Conservation (phyloP, 1,140 invertebrate genomes). For the Bombus polaris region DNA sequence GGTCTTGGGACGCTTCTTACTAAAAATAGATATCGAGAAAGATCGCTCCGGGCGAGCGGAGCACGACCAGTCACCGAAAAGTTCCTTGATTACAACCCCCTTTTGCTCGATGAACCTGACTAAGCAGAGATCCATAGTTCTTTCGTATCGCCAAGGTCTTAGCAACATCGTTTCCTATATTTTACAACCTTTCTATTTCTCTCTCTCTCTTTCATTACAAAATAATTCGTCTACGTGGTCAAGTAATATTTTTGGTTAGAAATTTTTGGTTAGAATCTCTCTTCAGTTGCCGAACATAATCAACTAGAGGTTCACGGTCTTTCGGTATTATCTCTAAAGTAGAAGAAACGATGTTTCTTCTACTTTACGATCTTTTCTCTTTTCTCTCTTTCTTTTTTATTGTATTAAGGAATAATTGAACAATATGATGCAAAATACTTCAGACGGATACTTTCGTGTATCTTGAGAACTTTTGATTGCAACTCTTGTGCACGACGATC, state of each 20-base stretch:
- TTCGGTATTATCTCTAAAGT: neutral
- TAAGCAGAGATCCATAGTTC: neutral
- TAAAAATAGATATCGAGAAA: slow-evolving; percentile 53
- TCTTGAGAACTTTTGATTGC: too few relatives aligned
- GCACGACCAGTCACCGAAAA: slow-evolving; percentile 7
- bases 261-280: neutral
- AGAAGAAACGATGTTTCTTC: too few relatives aligned
- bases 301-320: neutral
- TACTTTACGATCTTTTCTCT: too few relatives aligned
- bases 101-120: neutral
- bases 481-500: too few relatives aligned
- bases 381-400: too few relatives aligned
- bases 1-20: slow-evolving; percentile 35
- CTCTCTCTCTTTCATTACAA: neutral
- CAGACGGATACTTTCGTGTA: too few relatives aligned
- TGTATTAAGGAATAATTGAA: too few relatives aligned
- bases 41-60: slow-evolving; percentile 27
- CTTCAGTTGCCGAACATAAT: too few relatives aligned
- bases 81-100: slow-evolving; percentile 20
- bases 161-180: too few relatives aligned
- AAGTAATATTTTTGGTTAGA: neutral
- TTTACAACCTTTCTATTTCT: neutral
- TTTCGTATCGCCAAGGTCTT: neutral
- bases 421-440: too few relatives aligned
- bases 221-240: neutral